A percentile compares a stretch with the other conserved stretches of the same genome.
These are phyloP conservation scores for Peromyscus attwateri DNA, from an alignment of 2,797 vertebrate species.

Conservation along the genomic window DNA sequence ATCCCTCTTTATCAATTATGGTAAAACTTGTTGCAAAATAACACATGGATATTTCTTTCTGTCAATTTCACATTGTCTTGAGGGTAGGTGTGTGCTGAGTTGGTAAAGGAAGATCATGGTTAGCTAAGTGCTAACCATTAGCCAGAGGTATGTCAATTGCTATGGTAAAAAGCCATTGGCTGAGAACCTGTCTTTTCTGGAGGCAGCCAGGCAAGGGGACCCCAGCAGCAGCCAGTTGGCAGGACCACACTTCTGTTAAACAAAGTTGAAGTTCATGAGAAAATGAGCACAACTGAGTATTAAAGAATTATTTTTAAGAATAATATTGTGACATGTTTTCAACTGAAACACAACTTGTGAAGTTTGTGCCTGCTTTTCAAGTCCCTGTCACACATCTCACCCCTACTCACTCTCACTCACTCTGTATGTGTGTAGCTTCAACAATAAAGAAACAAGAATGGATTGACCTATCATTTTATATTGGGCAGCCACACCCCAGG, in stretches of 20 bases:
- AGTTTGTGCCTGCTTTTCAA: not conserved
- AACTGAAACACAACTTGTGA: not conserved
- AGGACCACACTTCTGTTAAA: not conserved
- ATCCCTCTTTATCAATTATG: slow-evolving; percentile 11
- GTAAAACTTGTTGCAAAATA: slow-evolving; percentile 52
- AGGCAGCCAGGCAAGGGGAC: not conserved
- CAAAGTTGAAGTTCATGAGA: not conserved
- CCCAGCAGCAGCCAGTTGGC: not conserved
- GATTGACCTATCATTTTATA: not conserved
- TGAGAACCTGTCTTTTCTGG: not conserved
- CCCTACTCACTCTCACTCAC: not conserved
- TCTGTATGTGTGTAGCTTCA: not conserved
- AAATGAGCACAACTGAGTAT: not conserved
- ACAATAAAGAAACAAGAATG: not conserved
- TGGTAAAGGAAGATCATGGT: not conserved
- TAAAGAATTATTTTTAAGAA: not conserved
- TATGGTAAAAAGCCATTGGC: not conserved
- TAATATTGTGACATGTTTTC: slow-evolving; percentile 37
- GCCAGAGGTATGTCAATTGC: not conserved
- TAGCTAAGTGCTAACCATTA: slow-evolving; percentile 14
- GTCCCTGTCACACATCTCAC: not conserved
- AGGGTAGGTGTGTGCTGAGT: not conserved
- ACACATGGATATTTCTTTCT: slow-evolving; percentile 1
- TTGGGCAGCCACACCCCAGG: not conserved
- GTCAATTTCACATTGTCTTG: not conserved